These are phyloP conservation scores for Tragelaphus buxtoni DNA, from an alignment of 2,113 vertebrate species.

Conservation along the genomic window DNA sequence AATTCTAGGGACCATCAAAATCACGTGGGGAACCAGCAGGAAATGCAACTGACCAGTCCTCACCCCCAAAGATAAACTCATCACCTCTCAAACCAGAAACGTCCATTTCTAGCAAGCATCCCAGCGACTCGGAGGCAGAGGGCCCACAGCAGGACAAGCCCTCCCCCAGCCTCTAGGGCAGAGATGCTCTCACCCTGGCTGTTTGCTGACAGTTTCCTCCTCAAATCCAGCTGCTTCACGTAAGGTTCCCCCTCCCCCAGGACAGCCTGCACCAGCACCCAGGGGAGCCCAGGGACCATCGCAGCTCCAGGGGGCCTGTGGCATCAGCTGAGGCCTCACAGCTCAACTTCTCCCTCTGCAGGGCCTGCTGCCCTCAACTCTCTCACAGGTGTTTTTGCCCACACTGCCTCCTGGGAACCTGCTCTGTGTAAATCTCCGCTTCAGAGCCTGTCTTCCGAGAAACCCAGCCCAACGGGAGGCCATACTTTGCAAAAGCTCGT, in stretches of 20 bases:
- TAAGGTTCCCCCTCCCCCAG: neutral
- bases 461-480: neutral
- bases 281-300: neutral
- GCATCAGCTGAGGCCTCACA: neutral
- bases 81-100: neutral
- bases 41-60: neutral
- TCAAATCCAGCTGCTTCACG: neutral
- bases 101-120: neutral
- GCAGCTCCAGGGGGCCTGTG: neutral
- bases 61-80: neutral
- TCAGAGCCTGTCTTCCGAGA: neutral
- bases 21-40: neutral
- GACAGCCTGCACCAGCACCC: neutral
- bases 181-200: neutral
- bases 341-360: neutral
- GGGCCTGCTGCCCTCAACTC: neutral
- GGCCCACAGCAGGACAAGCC: neutral
- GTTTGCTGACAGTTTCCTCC: neutral
- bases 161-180: neutral
- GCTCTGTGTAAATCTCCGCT: neutral
- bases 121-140: neutral
- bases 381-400: neutral
- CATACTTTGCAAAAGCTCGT: neutral
- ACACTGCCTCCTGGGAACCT: neutral
- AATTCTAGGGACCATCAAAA: neutral